A percentile compares a stretch with the other conserved stretches of the same genome.
Evolutionary conservation across 1,140 invertebrate species (phyloP).

Genomic region (Sarcophaga bullata): DNA sequence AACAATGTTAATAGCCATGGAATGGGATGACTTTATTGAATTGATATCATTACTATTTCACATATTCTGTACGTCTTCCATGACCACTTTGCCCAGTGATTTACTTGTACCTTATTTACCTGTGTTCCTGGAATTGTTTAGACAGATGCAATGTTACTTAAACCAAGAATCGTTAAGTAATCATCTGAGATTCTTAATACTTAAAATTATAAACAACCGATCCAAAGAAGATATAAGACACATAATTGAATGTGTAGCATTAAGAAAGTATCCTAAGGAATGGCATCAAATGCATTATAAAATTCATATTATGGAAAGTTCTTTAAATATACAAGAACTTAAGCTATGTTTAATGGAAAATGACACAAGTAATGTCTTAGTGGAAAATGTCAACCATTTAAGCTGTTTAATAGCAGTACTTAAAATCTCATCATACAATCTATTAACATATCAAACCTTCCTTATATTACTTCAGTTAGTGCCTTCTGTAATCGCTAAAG

Average conservation of each 20-base stretch:
- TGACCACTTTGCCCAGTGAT: conserved; percentile 56
- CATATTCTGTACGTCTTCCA: conserved; percentile 51
- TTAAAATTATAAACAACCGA: conserved; percentile 52
- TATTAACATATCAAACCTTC: conserved; percentile 56
- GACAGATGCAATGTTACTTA: conserved; percentile 44
- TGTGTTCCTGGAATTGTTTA: conserved; percentile 51
- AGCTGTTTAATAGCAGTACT: conserved; percentile 46
- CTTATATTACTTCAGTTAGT: conserved; percentile 50
- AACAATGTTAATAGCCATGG: conserved; percentile 55
- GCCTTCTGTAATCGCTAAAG: conserved; percentile 36
- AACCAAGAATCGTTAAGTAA: conserved; percentile 41
- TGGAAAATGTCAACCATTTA: neutral
- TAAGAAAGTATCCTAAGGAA: conserved; percentile 29
- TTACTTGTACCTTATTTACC: conserved; percentile 52
- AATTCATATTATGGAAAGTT: conserved; percentile 41
- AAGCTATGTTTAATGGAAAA: neutral
- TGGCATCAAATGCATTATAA: conserved; percentile 50
- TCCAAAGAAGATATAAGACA: conserved; percentile 47
- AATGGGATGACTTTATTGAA: conserved; percentile 51
- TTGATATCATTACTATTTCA: conserved; percentile 51
- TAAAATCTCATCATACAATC: conserved; percentile 47
- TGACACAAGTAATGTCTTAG: neutral
- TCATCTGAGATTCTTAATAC: conserved; percentile 49
- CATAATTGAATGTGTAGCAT: conserved; percentile 36
- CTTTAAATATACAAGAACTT: neutral